Base-by-base conservation (phyloP, 92 coral and sea anemone species). In the Zoanthus solanderi region DNA sequence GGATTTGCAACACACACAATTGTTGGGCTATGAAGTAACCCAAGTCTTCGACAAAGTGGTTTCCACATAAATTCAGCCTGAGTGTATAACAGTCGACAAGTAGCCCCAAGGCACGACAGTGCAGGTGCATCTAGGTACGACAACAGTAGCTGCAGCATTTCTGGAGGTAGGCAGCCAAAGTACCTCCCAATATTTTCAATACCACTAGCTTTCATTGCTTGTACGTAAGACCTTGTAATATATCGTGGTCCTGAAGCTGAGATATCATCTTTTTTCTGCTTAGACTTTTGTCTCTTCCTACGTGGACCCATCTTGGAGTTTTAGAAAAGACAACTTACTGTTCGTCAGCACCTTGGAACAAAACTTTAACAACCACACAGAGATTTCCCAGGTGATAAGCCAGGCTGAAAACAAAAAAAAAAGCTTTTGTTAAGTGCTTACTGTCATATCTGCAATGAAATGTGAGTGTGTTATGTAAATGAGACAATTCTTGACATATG, bases 111-210 rank as follows among this genome's bases (percentile, higher is more conserved):
- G 53, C 91, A 92, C 2, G 99, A 96, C 56, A 97, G 78, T 5
- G 96, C 95, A 31, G 99, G 99, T 2, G 99, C 99, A 87, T 97
- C 99, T 47, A 97, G 83, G 30, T 89, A 97, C 0, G 96, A 93
- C 28, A 97, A 84, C 57, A 97, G 84, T 17, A 90, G 91, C 71
- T 91, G 94, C 14, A 97, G 72, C 99, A 97, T 97, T 84, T 97
- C 99, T 15, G 95, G 96, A 45, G 99, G 99, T 30, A 97, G 78
- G 18, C 92, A 85, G 63, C 98, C 98, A 85, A 97, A 93, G 69
- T 84, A 94, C 13, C 89, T 93, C 3, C 99, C 99, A 76, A 95
- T 93, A 57, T 92, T 93, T 50, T 93, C 98, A 77, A 95, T 89
- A 2, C 96, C 98, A 80, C 95, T 90, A 32, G 93, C 92, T 56